A percentile compares a stretch with the other conserved stretches of the same genome.
Conservation (phyloP, 2,113 vertebrate genomes). For the Stigmatopora nigra region DNA sequence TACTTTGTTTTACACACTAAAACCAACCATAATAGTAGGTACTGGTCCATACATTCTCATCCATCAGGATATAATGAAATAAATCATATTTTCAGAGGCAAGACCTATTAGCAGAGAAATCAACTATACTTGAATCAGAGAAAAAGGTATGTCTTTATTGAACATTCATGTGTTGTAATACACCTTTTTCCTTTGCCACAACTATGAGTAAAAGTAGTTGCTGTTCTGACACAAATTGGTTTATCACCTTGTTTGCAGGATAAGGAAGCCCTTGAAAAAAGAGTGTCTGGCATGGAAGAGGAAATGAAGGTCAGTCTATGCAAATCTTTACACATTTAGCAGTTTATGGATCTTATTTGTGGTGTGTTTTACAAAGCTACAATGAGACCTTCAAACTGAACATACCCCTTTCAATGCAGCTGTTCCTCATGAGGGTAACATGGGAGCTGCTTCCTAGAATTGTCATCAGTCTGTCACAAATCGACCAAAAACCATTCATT, state of each 20-base stretch:
- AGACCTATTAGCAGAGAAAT: slow-evolving; percentile 83
- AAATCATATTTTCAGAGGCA: slow-evolving; percentile 75
- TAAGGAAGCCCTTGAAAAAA: slow-evolving; percentile 86
- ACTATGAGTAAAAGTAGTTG: slow-evolving; percentile 1
- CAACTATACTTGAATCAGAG: slow-evolving; percentile 82
- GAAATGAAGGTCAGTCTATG: slow-evolving; percentile 83
- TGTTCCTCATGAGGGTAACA: not conserved
- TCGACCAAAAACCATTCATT: not conserved
- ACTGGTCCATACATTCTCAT: not conserved
- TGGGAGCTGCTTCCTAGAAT: not conserved
- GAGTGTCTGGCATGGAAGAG: slow-evolving; percentile 93
- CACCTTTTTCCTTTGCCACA: not conserved
- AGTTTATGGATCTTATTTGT: slow-evolving; percentile 10
- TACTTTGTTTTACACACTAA: not conserved
- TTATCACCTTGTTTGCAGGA: slow-evolving; percentile 67
- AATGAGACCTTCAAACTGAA: slow-evolving; percentile 11
- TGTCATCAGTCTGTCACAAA: not conserved
- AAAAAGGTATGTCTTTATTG: slow-evolving; percentile 75
- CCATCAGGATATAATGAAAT: not conserved
- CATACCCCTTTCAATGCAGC: not conserved
- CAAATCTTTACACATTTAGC: not conserved
- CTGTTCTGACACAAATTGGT: not conserved
- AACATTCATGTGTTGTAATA: slow-evolving; percentile 13
- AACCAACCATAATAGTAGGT: no score
- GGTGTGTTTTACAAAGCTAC: slow-evolving; percentile 13